Base-by-base conservation (phyloP, 1,140 invertebrate genomes). In the Hypothenemus hampei region DNA sequence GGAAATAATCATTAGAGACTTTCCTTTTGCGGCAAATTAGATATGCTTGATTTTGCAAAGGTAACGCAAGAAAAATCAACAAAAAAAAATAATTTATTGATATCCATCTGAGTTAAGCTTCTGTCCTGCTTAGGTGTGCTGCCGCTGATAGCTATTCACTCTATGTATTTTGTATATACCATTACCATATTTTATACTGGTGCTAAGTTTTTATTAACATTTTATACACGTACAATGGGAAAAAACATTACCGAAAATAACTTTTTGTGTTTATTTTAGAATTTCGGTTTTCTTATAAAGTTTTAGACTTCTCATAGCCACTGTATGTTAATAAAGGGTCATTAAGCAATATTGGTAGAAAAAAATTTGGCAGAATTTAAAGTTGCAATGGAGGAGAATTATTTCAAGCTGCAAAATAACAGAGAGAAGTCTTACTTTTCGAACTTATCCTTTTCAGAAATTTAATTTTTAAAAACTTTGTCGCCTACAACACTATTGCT, bases 71-170 rank as follows among this genome's bases (percentile, higher is more conserved):
- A 53, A 58, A 58, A 48, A 49, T 41, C 21, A 39, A 21, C 35
- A 45, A 57, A 52, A 60, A 58, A 55, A 59, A 26, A 41, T 39
- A 15, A 59, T 44, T 43, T 46, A 23, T 44, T 43, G 21, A 59
- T 53, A 37, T 35, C 44, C 44, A 52, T 59, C 55, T 61, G 60
- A 57, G 55, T 64, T 65, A 60, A 58, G 62, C 59, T 65, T 64
- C 60, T 64, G 19, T 62, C 62, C 53, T 63, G 62, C 60, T 65
- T 68, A 68, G 64, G 66, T 68, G 66, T 68, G 63, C 61, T 65
- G 65, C 60, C 61, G 61, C 61, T 64, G 64, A 63, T 65, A 64
- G 62, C 64, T 62, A 61, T 65, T 63, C 65, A 67, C 65, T 64
- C 50, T 64, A 64, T 53, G 64, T 61, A 66, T 63, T 59, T 63